Conservation (phyloP, 2,113 vertebrate species). For the Centropus unirufus region DNA sequence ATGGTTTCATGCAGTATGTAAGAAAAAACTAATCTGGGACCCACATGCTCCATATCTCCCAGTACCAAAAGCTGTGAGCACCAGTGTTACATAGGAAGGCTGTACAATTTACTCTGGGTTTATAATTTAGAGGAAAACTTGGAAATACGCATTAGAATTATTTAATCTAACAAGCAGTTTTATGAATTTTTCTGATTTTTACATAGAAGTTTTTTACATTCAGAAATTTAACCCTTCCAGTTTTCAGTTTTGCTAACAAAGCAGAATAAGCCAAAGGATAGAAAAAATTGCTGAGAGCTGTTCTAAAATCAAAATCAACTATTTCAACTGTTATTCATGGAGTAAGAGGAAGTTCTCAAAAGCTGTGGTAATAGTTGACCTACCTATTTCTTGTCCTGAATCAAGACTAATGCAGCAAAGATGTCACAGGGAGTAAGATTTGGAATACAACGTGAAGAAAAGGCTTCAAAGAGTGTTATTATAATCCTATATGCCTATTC, state of each 20-base stretch:
- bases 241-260: slow-evolving; percentile 1
- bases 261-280: neutral
- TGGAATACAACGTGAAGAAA: neutral
- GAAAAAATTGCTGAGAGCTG: neutral
- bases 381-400: neutral
- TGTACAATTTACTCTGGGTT: neutral
- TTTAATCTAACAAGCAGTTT: neutral
- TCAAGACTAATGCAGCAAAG: neutral
- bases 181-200: neutral
- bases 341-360: neutral
- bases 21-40: neutral
- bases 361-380: neutral
- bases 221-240: neutral
- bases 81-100: neutral
- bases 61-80: neutral
- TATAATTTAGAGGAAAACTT: neutral
- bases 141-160: neutral
- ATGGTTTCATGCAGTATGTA: neutral
- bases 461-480: neutral
- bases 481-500: neutral
- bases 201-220: neutral
- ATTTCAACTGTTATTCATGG: neutral
- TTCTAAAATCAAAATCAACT: neutral
- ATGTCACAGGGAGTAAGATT: neutral
- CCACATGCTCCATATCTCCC: neutral